A percentile compares a stretch with the other conserved stretches of the same genome.
These are phyloP conservation scores for Diachrysia chrysitis DNA, from an alignment of 2,888 invertebrate species.

Conservation along the genomic window DNA sequence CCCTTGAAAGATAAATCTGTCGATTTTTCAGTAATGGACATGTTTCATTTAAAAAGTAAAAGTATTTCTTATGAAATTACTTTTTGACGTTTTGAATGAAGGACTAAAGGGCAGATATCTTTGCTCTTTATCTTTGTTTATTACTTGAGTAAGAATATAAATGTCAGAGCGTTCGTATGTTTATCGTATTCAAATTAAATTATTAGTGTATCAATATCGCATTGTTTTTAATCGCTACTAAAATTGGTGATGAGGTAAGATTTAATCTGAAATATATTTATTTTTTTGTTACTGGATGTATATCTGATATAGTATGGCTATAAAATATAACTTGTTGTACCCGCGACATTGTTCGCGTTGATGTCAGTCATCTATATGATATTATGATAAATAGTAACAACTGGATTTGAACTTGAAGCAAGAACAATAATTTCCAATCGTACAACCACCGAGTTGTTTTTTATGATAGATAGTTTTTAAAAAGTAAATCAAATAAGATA, in stretches of 20 bases:
- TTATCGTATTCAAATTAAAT: constrained; percentile 4
- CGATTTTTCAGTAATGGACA: constrained; percentile 3
- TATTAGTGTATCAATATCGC: background rate
- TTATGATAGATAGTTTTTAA: no score
- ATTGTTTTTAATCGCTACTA: background rate
- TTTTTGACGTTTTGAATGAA: background rate
- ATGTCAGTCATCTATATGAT: no score
- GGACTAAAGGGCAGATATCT: background rate
- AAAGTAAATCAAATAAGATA: no score
- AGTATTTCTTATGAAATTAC: background rate
- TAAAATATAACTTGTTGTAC: background rate
- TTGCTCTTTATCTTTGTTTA: background rate
- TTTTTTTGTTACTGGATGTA: background rate
- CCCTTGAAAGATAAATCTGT: background rate
- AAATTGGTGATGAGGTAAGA: background rate
- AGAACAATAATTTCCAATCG: no score
- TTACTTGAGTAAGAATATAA: background rate
- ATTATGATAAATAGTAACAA: no score
- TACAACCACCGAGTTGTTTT: no score
- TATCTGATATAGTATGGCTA: no score
- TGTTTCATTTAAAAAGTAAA: background rate
- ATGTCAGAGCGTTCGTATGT: constrained; percentile 1
- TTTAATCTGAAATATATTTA: background rate
- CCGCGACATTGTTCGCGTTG: no score
- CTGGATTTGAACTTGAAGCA: no score